These are phyloP conservation scores for Arctopsyche grandis DNA, from an alignment of 1,140 invertebrate species.

Conservation along the genomic window DNA sequence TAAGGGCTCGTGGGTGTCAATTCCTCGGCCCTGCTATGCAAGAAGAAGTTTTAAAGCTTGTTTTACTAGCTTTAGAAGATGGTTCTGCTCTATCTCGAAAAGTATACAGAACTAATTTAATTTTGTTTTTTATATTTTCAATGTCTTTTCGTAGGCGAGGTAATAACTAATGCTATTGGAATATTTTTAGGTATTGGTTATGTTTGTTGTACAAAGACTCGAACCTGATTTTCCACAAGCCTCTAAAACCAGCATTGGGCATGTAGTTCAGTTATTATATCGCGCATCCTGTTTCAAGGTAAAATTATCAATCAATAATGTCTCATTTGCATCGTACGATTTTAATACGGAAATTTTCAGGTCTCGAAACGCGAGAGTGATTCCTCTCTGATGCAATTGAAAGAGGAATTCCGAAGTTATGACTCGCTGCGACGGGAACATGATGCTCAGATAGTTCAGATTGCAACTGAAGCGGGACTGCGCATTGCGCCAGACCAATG, in stretches of 20 bases:
- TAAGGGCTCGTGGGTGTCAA: conserved; percentile 95
- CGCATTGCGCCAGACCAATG: conserved; percentile 98
- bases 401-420: conserved; percentile 97
- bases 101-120: conserved; percentile 55
- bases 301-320: conserved; percentile 44
- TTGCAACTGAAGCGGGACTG: conserved; percentile 96
- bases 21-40: conserved; percentile 99
- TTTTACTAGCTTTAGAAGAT: conserved; percentile 93
- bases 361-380: conserved; percentile 97
- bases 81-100: conserved; percentile 97
- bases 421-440: conserved; percentile 93
- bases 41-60: conserved; percentile 95
- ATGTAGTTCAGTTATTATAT: conserved; percentile 97
- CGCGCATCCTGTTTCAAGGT: conserved; percentile 98
- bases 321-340: background rate
- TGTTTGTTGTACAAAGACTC: conserved; percentile 97
- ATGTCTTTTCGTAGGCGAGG: background rate
- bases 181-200: conserved; percentile 82
- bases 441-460: conserved; percentile 98
- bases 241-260: conserved; percentile 98
- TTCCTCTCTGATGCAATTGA: conserved; percentile 98
- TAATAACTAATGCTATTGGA: background rate
- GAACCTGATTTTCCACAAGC: conserved; percentile 97
- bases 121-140: conserved; percentile 47
- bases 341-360: conserved; percentile 61